Evolutionary conservation across 1,140 invertebrate genomes (phyloP).

Genomic region (Drosophila murphyi): DNA sequence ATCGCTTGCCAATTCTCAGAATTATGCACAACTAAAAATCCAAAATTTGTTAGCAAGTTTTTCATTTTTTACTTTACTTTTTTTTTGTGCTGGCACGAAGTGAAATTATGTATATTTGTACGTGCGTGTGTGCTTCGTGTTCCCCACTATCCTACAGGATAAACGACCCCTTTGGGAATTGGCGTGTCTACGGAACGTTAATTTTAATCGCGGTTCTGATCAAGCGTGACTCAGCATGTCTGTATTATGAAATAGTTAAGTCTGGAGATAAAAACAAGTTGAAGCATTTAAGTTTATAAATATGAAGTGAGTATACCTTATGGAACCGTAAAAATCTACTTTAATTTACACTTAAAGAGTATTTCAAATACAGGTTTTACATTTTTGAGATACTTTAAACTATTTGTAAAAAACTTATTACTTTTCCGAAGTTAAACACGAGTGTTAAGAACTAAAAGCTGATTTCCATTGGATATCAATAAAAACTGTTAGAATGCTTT

Average conservation of each 20-base stretch:
- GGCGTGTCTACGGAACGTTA: neutral
- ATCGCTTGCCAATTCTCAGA: neutral
- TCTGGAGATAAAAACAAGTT: neutral
- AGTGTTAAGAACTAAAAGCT: neutral
- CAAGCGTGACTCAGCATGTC: neutral
- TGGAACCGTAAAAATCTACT: too few relatives aligned
- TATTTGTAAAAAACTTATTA: too few relatives aligned
- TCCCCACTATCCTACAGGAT: conserved; percentile 2
- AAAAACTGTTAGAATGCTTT: neutral
- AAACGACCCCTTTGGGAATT: conserved; percentile 7
- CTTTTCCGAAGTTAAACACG: neutral
- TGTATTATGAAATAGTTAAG: neutral
- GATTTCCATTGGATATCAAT: conserved; percentile 19
- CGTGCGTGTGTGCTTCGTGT: neutral
- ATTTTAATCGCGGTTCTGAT: conserved; percentile 1
- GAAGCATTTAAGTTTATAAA: neutral
- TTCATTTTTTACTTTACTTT: neutral
- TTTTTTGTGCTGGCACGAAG: too few relatives aligned
- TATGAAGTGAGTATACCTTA: neutral
- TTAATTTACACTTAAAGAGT: too few relatives aligned
- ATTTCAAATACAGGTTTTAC: too few relatives aligned
- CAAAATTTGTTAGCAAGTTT: neutral
- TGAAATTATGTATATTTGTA: conserved; percentile 4
- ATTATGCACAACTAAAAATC: neutral
- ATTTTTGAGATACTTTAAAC: too few relatives aligned